phyloP scores from a whole-genome alignment of 2,113 vertebrate species.

The Apteryx mantelli region DNA sequence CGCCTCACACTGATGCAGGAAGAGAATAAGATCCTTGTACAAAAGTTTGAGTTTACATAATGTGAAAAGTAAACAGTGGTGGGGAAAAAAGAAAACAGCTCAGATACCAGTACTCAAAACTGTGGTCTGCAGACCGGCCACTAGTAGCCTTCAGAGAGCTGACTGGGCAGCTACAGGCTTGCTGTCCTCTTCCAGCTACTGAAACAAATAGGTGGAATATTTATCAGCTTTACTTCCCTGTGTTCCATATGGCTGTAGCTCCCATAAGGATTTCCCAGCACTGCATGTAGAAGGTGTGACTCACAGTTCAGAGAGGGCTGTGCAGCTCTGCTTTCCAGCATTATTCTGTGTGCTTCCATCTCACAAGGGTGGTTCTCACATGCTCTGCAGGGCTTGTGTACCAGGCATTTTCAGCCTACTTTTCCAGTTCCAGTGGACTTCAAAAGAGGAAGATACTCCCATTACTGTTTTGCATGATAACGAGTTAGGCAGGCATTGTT shows the following conservation, averaged over 20 bases:
- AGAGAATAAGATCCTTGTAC: background rate
- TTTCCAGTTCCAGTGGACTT: background rate
- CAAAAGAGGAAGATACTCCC: constrained; percentile 57
- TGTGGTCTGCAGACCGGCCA: background rate
- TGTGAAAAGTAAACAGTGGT: background rate
- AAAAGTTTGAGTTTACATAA: background rate
- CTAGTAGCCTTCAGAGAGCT: background rate
- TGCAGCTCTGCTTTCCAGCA: background rate
- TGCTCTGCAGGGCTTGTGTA: background rate
- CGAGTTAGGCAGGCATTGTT: constrained; percentile 32
- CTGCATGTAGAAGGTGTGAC: background rate
- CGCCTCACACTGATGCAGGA: background rate
- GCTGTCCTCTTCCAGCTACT: background rate
- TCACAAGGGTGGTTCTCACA: constrained; percentile 16
- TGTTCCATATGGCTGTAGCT: background rate
- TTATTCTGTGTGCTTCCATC: background rate
- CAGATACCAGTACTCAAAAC: background rate
- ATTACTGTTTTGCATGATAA: constrained; percentile 66
- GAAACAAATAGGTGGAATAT: background rate
- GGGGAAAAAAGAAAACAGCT: background rate
- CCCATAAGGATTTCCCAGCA: background rate
- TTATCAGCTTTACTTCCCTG: background rate
- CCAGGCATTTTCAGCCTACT: background rate
- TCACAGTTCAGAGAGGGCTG: background rate
- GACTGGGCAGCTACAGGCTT: background rate